Evolutionary conservation across 2,113 vertebrate genomes (phyloP).

Genomic region (Nyctereutes procyonoides): DNA sequence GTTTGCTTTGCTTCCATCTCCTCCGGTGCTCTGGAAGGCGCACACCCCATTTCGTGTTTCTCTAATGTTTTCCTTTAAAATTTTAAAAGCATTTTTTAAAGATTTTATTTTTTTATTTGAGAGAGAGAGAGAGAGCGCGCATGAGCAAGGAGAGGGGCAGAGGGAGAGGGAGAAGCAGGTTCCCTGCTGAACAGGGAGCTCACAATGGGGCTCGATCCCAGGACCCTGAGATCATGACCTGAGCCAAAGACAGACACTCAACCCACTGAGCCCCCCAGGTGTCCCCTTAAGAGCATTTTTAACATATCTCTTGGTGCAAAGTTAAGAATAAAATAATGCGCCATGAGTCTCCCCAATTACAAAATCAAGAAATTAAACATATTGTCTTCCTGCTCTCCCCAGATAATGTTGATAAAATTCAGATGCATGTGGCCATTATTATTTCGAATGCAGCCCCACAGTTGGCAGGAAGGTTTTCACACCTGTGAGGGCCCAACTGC

Average conservation of each 20-base stretch:
- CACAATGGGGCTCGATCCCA: background rate
- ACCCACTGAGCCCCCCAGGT: background rate
- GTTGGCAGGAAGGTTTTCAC: background rate
- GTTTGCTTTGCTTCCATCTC: background rate
- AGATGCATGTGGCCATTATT: background rate
- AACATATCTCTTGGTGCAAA: background rate
- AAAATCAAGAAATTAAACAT: background rate
- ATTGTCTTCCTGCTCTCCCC: background rate
- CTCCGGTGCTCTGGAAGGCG: background rate
- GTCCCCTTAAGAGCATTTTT: background rate
- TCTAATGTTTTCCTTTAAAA: background rate
- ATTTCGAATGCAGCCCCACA: background rate
- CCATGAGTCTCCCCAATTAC: background rate
- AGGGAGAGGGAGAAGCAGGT: background rate
- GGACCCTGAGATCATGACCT: background rate
- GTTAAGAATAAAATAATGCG: background rate
- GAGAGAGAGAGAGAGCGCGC: background rate
- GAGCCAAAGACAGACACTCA: background rate
- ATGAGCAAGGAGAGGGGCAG: background rate
- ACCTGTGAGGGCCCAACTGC: background rate
- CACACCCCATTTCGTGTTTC: background rate
- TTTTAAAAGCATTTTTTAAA: background rate
- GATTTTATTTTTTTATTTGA: background rate
- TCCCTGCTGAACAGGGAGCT: background rate
- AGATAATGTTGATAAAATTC: background rate